phyloP scores from a whole-genome alignment of 2,888 invertebrate species.

The Zygogramma bicolorata region DNA sequence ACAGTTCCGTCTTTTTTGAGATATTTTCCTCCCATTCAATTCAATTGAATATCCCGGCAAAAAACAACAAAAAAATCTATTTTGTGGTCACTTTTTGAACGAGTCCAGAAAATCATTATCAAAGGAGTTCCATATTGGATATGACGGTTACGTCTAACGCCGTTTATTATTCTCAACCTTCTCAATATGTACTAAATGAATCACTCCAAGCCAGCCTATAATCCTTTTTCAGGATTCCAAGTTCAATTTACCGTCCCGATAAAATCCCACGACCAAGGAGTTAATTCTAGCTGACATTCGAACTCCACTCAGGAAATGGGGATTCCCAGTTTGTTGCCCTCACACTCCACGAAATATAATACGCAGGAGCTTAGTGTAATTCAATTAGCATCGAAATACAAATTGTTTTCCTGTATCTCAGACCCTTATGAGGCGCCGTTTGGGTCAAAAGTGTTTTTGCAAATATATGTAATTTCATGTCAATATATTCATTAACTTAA shows the following conservation, averaged over 20 bases:
- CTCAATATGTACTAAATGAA: not conserved
- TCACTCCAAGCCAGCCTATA: not conserved
- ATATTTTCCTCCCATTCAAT: too few relatives aligned
- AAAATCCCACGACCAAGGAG: not conserved
- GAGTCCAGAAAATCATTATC: too few relatives aligned
- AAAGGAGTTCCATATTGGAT: not conserved
- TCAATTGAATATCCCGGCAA: too few relatives aligned
- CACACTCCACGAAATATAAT: slow-evolving; percentile 11
- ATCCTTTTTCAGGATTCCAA: not conserved
- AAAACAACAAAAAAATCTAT: not conserved
- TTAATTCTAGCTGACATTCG: slow-evolving; percentile 6
- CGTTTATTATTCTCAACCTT: not conserved
- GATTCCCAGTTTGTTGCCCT: slow-evolving; percentile 24
- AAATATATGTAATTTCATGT: too few relatives aligned
- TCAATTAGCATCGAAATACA: slow-evolving; percentile 13
- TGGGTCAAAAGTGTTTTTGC: too few relatives aligned
- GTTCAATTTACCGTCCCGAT: not conserved
- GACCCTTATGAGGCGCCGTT: too few relatives aligned
- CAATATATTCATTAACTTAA: too few relatives aligned
- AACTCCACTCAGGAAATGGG: not conserved
- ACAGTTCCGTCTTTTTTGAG: too few relatives aligned
- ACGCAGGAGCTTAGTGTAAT: slow-evolving; percentile 1
- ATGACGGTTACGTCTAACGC: not conserved
- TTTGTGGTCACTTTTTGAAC: too few relatives aligned
- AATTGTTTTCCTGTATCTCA: too few relatives aligned